Evolutionary conservation across 2,113 vertebrate species (phyloP).

Genomic region (Brachionichthys hirsutus): DNA sequence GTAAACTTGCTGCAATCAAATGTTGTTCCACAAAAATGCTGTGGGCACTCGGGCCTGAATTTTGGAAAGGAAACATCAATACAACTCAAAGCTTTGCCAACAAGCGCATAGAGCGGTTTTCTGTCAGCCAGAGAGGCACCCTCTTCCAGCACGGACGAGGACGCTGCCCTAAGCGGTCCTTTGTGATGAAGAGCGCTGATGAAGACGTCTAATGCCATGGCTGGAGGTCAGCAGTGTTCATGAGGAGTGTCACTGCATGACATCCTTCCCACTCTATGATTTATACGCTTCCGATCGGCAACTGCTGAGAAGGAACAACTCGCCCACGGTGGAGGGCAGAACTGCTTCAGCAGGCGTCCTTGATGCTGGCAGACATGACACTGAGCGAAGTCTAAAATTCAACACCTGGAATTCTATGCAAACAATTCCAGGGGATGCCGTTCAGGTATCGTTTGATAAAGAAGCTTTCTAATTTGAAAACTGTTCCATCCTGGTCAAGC

Average conservation of each 20-base stretch:
- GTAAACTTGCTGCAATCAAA: constrained; percentile 69
- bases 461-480: constrained; percentile 4
- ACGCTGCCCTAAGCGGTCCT: constrained; percentile 41
- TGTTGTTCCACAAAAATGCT: constrained; percentile 44
- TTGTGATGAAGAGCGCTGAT: constrained; percentile 58
- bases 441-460: constrained; percentile 11
- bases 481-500: no score
- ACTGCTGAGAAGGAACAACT: constrained; percentile 60
- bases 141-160: constrained; percentile 34
- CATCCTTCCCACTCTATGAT: constrained; percentile 74
- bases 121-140: constrained; percentile 16
- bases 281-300: constrained; percentile 68
- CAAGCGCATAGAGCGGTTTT: constrained; percentile 34
- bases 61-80: constrained; percentile 54
- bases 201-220: constrained; percentile 68
- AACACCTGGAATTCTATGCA: constrained; percentile 24
- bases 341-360: constrained; percentile 69
- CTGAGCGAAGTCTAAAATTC: constrained; percentile 37
- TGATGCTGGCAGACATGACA: constrained; percentile 41
- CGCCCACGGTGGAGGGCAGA: constrained; percentile 44
- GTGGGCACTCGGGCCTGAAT: constrained; percentile 41
- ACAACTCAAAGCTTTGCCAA: constrained; percentile 51
- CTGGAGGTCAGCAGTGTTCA: constrained; percentile 67
- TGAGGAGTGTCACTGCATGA: constrained; percentile 73
- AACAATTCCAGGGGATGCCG: constrained; percentile 30